Base-by-base conservation (phyloP, 2,888 invertebrate species). In the Cryptocheilus praepositus region DNA sequence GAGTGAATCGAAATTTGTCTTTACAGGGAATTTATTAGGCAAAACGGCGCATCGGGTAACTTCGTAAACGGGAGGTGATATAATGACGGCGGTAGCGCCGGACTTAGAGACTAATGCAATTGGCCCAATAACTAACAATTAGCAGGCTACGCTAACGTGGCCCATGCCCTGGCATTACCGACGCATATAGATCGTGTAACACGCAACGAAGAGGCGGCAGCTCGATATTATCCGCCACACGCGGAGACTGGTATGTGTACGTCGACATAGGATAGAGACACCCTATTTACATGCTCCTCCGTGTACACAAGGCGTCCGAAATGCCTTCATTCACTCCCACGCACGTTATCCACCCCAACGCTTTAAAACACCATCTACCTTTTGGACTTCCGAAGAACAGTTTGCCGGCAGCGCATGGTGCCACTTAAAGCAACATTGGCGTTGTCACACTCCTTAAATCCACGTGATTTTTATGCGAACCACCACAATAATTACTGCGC, bases 91-190 rank as follows among this genome's bases (percentile, higher is more conserved):
- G 65, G 55, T 51, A 54, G 43, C 64, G 49, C 54, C 64, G 67
- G 77, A 81, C 79, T 81, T 80, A 76, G 74, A 73, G 74, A 65
- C 79, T 80, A 82, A 82, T 79, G 77, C 81, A 79, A 79, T 83
- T 71, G 80, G 64, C 67, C 73, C 71, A 70, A 71, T 82, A 83
- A 81, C 82, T 81, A 83, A 83, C 82, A 83, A 83, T 83, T 83
- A 83, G 67, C 74, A 58, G 73, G 69, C 71, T 73, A 73, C 67
- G 65, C 61, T 75, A 77, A 75, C 67, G 36, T 18, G 53, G 15
- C 15, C 28, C 36, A 55, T 19, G 13, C 3, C 28, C 36, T 25
- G 7, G 36, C 55, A 55, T 55, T 28, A 58, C 21, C 56, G n/a
- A 22, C 22, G 16, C 36, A 36, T 36, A 36, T 36, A 36, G 36